Evolutionary conservation across 1,140 invertebrate species (phyloP).

Genomic region (Aphidius ervi): DNA sequence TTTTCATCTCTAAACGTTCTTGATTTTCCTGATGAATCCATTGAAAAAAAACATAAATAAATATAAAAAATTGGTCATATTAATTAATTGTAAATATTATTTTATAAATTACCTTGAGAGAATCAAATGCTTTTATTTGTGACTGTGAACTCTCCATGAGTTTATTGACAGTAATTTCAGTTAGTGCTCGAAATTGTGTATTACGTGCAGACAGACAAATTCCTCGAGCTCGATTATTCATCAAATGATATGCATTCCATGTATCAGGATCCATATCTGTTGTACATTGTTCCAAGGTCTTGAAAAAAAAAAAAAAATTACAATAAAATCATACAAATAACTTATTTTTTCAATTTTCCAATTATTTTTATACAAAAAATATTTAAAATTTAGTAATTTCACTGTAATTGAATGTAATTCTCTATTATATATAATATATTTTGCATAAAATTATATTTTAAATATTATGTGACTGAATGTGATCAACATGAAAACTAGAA

Average conservation of each 20-base stretch:
- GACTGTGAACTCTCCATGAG: conserved; percentile 56
- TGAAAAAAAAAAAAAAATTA: conserved; percentile 22
- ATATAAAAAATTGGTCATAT: neutral
- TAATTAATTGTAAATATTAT: conserved; percentile 1
- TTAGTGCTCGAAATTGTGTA: conserved; percentile 63
- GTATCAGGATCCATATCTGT: conserved; percentile 63
- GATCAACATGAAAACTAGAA: conserved; percentile 7
- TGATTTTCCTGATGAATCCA: conserved; percentile 56
- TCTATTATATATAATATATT: no score
- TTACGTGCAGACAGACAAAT: conserved; percentile 65
- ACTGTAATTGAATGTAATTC: no score
- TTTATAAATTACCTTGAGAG: conserved; percentile 44
- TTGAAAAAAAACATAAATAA: conserved; percentile 7
- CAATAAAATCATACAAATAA: no score
- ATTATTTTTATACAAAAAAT: no score
- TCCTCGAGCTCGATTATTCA: conserved; percentile 65
- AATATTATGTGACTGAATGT: neutral
- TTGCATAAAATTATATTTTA: no score
- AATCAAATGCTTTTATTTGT: conserved; percentile 42
- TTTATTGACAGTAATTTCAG: conserved; percentile 66
- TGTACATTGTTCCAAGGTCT: conserved; percentile 63
- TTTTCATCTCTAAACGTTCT: conserved; percentile 53
- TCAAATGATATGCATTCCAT: conserved; percentile 70
- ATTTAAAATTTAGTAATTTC: no score
- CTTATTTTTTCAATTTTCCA: no score